These are phyloP conservation scores for Aelia acuminata DNA, from an alignment of 2,888 invertebrate species.

Conservation along the genomic window DNA sequence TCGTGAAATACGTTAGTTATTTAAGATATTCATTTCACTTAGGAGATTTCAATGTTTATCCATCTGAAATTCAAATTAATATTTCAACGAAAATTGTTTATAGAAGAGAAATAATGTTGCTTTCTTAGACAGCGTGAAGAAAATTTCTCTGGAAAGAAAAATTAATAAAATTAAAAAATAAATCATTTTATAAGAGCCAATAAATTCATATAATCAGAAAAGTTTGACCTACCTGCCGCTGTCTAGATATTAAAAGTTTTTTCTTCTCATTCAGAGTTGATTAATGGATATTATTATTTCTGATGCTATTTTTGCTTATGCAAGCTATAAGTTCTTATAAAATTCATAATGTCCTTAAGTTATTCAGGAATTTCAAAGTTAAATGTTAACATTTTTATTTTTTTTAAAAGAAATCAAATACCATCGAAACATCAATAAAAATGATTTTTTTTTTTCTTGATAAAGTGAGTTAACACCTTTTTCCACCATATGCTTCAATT, in stretches of 20 bases:
- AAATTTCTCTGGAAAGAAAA: not conserved
- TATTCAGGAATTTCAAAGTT: too few relatives aligned
- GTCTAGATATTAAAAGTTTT: not conserved
- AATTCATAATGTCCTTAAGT: not conserved
- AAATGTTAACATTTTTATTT: too few relatives aligned
- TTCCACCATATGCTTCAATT: too few relatives aligned
- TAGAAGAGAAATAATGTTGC: not conserved
- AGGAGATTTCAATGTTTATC: not conserved
- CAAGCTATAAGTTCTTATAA: not conserved
- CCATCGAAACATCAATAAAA: too few relatives aligned
- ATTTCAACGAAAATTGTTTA: not conserved
- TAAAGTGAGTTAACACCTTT: too few relatives aligned
- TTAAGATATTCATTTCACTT: not conserved
- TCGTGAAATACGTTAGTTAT: not conserved
- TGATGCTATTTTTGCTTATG: not conserved
- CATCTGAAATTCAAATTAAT: not conserved
- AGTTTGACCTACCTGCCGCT: not conserved
- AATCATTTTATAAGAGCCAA: not conserved
- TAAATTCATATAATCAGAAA: conserved; percentile 2
- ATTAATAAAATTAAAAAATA: not conserved
- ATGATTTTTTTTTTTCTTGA: too few relatives aligned
- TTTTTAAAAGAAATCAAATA: too few relatives aligned
- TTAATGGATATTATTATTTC: not conserved
- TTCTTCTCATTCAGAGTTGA: too few relatives aligned
- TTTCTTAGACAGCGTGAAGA: not conserved